These are phyloP conservation scores for Toxotes lorentzi DNA, from an alignment of 2,797 vertebrate genomes.

Conservation along the genomic window DNA sequence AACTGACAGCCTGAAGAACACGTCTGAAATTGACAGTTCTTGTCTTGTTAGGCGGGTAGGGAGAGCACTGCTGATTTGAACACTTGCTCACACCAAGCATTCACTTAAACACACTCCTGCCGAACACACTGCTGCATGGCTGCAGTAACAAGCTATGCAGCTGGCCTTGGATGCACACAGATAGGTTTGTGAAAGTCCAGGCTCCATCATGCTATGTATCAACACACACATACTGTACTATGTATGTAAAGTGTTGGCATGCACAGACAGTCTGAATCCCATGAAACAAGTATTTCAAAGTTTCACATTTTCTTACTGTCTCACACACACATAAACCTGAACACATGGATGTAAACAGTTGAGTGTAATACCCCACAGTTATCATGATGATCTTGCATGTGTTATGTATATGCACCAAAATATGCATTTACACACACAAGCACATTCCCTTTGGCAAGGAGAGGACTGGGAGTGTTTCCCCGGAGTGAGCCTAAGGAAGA, in stretches of 20 bases:
- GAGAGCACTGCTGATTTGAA: constrained; percentile 42
- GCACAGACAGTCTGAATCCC: constrained; percentile 7
- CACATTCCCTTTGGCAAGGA: constrained; percentile 22
- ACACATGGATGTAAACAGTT: constrained; percentile 12
- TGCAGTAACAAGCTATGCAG: constrained; percentile 42
- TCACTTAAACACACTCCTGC: constrained; percentile 22
- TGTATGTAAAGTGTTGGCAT: neutral
- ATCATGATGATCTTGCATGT: neutral
- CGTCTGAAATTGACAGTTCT: constrained; percentile 50
- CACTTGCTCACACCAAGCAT: neutral
- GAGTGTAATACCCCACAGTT: neutral
- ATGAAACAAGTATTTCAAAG: constrained; percentile 28
- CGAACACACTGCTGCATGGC: constrained; percentile 16
- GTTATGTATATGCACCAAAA: constrained; percentile 1
- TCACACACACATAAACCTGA: neutral
- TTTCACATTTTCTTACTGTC: neutral
- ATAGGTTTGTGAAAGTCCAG: constrained; percentile 1
- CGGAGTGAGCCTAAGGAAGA: constrained; percentile 47
- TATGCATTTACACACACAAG: neutral
- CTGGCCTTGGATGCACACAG: constrained; percentile 10
- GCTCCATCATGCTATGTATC: neutral
- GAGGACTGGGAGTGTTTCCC: constrained; percentile 41
- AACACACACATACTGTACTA: neutral
- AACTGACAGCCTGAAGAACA: constrained; percentile 56
- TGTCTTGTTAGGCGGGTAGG: constrained; percentile 44